These are phyloP conservation scores for Marasmarcha lunaedactyla DNA, from an alignment of 2,888 invertebrate species.

Conservation along the genomic window DNA sequence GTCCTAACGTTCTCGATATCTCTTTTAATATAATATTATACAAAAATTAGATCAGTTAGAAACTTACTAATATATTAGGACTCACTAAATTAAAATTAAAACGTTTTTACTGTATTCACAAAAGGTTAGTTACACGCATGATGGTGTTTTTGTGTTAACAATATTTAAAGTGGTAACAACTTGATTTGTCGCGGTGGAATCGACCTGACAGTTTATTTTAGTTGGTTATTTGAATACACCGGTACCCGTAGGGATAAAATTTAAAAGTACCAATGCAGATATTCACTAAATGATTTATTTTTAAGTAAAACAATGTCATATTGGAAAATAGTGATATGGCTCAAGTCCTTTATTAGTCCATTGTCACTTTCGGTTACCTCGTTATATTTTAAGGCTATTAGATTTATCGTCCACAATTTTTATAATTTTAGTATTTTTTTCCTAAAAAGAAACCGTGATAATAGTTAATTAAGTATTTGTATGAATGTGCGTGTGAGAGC, in stretches of 20 bases:
- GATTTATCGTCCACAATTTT: conserved; percentile 53
- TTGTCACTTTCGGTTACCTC: conserved; percentile 34
- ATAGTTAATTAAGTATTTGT: conserved; percentile 62
- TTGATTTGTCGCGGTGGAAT: too few species aligned
- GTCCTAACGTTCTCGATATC: too few species aligned
- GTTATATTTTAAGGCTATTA: conserved; percentile 65
- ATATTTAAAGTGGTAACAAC: too few species aligned
- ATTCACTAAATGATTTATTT: background rate
- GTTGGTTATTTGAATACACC: conserved; percentile 29
- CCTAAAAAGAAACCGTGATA: conserved; percentile 65
- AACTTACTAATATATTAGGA: too few species aligned
- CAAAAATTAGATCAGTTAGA: too few species aligned
- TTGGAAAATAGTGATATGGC: background rate
- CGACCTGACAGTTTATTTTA: too few species aligned
- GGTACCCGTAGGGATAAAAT: background rate
- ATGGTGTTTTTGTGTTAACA: too few species aligned
- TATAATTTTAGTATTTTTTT: conserved; percentile 51
- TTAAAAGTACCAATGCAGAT: background rate
- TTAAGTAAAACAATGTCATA: background rate
- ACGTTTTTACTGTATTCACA: too few species aligned
- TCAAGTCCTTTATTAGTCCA: background rate
- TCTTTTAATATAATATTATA: too few species aligned
- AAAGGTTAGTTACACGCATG: too few species aligned
- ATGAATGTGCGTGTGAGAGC: conserved; percentile 44
- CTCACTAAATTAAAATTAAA: too few species aligned